Conservation (phyloP, 1,140 invertebrate species). For the Zaprionus kolodkinae region DNA sequence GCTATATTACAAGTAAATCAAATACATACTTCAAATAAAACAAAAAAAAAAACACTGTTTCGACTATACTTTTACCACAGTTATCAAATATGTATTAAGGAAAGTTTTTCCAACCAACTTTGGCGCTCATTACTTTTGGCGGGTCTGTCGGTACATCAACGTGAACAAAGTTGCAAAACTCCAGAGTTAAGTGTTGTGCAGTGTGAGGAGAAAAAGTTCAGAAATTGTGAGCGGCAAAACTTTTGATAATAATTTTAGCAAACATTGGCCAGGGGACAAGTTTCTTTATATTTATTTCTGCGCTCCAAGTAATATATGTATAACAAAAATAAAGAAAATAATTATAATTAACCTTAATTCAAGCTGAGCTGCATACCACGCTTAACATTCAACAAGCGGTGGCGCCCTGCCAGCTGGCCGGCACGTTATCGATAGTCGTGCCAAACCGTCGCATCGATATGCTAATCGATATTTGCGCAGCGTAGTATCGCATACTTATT, state of each 20-base stretch:
- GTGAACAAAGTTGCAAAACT: background rate
- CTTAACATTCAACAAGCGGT: background rate
- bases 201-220: background rate
- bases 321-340: background rate
- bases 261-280: background rate
- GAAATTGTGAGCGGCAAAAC: background rate
- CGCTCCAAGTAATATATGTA: background rate
- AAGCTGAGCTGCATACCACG: conserved; percentile 5
- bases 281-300: background rate
- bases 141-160: background rate
- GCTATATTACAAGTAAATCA: conserved; percentile 58
- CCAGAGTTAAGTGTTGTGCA: background rate
- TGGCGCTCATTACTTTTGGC: background rate
- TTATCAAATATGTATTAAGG: conserved; percentile 4
- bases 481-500: conserved; percentile 52
- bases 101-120: background rate
- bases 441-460: background rate
- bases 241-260: conserved; percentile 3
- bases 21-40: conserved; percentile 67
- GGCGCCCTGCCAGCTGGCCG: background rate
- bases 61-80: background rate
- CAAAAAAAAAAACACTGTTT: conserved; percentile 20
- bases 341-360: background rate
- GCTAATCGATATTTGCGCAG: conserved; percentile 31
- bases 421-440: conserved; percentile 32